These are phyloP conservation scores for Sturnira hondurensis DNA, from an alignment of 2,113 vertebrate genomes.

Conservation along the genomic window DNA sequence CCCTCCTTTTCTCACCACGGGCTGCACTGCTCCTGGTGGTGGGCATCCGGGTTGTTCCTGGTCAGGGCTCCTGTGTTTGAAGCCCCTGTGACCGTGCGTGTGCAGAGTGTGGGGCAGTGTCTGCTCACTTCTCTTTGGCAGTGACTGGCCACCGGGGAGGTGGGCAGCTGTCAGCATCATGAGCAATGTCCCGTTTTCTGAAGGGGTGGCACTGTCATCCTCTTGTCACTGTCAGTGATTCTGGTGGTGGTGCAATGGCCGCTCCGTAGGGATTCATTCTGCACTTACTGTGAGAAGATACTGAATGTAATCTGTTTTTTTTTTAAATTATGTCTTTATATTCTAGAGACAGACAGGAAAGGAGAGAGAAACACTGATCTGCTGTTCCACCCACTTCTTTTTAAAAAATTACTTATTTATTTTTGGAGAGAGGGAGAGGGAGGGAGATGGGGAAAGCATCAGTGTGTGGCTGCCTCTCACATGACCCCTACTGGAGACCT, in stretches of 20 bases:
- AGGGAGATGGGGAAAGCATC: no score
- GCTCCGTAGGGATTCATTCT: fast-evolving
- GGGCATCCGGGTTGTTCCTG: not conserved
- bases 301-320: not conserved
- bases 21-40: fast-evolving
- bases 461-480: no score
- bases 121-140: not conserved
- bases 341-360: no score
- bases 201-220: not conserved
- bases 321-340: no score
- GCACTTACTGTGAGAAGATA: fast-evolving
- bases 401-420: no score
- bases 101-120: not conserved
- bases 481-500: no score
- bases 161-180: fast-evolving
- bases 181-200: not conserved
- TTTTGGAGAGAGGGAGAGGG: no score
- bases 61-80: not conserved
- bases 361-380: no score
- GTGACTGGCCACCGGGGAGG: not conserved
- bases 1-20: not conserved
- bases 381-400: no score
- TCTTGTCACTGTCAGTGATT: fast-evolving
- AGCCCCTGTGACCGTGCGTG: not conserved
- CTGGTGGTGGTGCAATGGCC: fast-evolving